Base-by-base conservation (phyloP, 2,797 vertebrate species). In the Phaenicophaeus curvirostris region DNA sequence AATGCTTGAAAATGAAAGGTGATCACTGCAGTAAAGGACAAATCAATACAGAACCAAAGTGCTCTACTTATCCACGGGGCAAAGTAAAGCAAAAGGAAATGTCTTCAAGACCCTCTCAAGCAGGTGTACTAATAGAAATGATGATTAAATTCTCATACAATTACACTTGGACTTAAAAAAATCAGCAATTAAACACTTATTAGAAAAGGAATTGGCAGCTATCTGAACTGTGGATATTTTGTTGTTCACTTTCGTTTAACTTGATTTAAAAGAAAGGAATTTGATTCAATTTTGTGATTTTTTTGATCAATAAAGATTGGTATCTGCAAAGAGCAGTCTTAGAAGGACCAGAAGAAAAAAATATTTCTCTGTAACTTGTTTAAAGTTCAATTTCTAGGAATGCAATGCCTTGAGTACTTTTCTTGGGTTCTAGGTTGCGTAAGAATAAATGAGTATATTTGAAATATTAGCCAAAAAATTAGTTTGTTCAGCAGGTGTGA, bases 21-120 rank as follows among this genome's bases (percentile, higher is more conserved):
- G 97, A 96, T 96, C 95, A 94, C 89, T 77, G 87, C 75, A 95
- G 95, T 94, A 96, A 96, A 97, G 94, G 96, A 96, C 88, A 94
- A 97, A 97, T 96, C 97, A 96, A 97, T 97, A 96, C 73, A 94
- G 89, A 93, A 96, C 85, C 95, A 95, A 96, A 95, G 92, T 95
- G 87, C 89, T 96, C 65, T 92, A 89, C 88, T 94, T 94, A 95
- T 80, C 91, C 76, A 90, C 75, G 58, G 95, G 95, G 93, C 95
- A 95, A 95, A 92, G 79, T 90, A 92, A 95, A 96, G 87, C 91
- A 85, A 94, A 85, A 95, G 78, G 80, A 95, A 96, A 96, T 95
- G 77, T 96, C 93, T 92, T 87, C 5, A 9, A 94, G 91, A 96
- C 58, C 82, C 48, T 96, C 72, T 94, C 88, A 94, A 84, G 83